Evolutionary conservation across 2,888 invertebrate species (phyloP).

Genomic region (Chymomyza amoena): DNA sequence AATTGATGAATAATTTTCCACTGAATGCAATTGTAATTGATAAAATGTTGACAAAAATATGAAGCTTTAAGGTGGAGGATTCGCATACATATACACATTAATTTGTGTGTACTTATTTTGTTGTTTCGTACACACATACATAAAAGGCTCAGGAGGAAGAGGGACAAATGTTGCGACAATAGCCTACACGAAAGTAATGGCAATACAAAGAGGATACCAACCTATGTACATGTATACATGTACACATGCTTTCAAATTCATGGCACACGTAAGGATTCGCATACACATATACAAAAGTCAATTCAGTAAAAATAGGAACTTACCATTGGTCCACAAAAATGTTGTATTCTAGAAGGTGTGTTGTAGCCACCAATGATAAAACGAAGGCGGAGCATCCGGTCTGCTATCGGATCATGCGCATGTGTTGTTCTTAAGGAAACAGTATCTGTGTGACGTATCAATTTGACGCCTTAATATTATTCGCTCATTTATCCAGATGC

Average conservation of each 20-base stretch:
- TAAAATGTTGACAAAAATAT: background rate
- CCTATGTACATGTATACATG: too few relatives aligned
- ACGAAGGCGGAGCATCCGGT: background rate
- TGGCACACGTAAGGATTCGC: too few relatives aligned
- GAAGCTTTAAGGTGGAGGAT: background rate
- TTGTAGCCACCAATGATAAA: background rate
- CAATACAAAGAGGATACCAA: too few relatives aligned
- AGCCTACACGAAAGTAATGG: too few relatives aligned
- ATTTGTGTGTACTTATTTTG: too few relatives aligned
- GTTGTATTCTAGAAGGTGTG: background rate
- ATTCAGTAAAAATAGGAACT: background rate
- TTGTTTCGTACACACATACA: too few relatives aligned
- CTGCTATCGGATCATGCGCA: background rate
- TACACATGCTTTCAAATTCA: too few relatives aligned
- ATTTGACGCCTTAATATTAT: background rate
- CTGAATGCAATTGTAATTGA: slow-evolving; percentile 8
- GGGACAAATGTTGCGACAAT: too few relatives aligned
- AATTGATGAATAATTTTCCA: slow-evolving; percentile 1
- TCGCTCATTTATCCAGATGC: background rate
- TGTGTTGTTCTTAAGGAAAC: background rate
- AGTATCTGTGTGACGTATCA: too few relatives aligned
- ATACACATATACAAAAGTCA: background rate
- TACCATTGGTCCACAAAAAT: background rate
- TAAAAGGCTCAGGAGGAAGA: too few relatives aligned
- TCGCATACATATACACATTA: too few relatives aligned